Evolutionary conservation across 2,797 vertebrate species (phyloP), one percentile per base, ranked within the genome.

Genomic region (Microctenopoma stevenorrisi): DNA sequence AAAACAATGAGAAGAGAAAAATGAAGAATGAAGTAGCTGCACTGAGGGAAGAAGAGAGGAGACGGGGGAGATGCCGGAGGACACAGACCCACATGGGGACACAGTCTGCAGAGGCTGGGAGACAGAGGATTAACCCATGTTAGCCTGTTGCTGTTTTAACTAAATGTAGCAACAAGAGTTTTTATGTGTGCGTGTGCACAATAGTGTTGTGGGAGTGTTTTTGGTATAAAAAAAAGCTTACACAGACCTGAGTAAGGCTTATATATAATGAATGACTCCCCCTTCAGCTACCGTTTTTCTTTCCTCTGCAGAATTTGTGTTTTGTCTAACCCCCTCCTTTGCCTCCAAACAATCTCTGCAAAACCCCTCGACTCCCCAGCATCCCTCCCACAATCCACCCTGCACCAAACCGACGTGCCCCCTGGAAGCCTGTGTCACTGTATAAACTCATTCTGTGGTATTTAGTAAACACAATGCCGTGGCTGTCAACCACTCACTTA

Each of bases 231-330:
- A 86, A 87, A 86, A 82, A 82, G 83, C 86, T 85, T 85, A 88
- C 87, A 82, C 75, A 90, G 84, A 83, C 88, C 84, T 86, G 82
- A 89, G 72, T 76, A 86, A 86, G 85, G 79, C 76, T 89, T 74
- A 89, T 91, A 82, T 88, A 89, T 90, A 88, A 92, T 92, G 81
- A 89, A 92, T 88, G 85, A 90, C 86, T 71, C 33, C 76, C 79
- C 82, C 86, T 82, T 79, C 55, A 88, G 84, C 89, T 76, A 81
- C 58, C 16, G 18, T 67, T 89, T 88, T 82, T 79, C 76, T 82
- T 81, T 77, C 68, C 78, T 86, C 87, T 86, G 84, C 86, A 85
- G 85, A 87, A 86, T 90, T 89, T 84, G 83, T 72, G 79, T 78
- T 76, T 84, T 83, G 77, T 85, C 66, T 82, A 81, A 63, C 61